Evolutionary conservation across 2,888 invertebrate species (phyloP).

Genomic region (Euspilapteryx auroguttella): DNA sequence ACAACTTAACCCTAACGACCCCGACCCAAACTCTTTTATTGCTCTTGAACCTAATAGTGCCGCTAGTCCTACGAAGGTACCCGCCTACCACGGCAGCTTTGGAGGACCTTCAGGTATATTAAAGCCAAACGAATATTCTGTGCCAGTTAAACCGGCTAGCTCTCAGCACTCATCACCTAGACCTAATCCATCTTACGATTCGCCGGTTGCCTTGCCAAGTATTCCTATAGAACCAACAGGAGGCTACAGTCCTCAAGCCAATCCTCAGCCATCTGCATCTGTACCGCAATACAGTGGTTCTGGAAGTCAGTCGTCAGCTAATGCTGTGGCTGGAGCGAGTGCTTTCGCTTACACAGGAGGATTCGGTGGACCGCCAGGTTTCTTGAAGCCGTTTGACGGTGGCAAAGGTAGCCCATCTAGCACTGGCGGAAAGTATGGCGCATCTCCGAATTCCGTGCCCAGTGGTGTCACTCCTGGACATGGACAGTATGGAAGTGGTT

Average conservation of each 20-base stretch:
- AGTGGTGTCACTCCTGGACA: constrained; percentile 14
- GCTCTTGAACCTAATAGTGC: neutral
- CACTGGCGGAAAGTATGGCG: constrained; percentile 3
- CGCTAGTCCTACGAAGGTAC: constrained; percentile 11
- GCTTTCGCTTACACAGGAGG: constrained; percentile 34
- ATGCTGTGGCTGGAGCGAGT: constrained; percentile 19
- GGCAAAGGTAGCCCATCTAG: constrained; percentile 22
- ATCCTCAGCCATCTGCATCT: neutral
- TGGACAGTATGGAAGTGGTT: constrained; percentile 16
- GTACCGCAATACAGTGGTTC: neutral
- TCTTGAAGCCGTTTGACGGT: constrained; percentile 31
- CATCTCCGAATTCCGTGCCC: too few relatives aligned
- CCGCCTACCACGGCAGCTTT: constrained; percentile 21
- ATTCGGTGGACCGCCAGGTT: constrained; percentile 46
- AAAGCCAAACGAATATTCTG: constrained; percentile 9
- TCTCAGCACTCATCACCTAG: neutral
- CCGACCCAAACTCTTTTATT: neutral
- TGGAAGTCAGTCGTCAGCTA: constrained; percentile 9
- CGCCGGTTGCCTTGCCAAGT: neutral
- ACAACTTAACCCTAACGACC: neutral
- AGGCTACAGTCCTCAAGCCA: neutral
- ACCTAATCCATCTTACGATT: neutral
- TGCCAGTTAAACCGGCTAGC: constrained; percentile 6
- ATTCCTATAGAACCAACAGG: neutral
- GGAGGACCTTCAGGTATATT: constrained; percentile 14